Conservation (phyloP, 2,888 invertebrate genomes). For the Amaurobius ferox region DNA sequence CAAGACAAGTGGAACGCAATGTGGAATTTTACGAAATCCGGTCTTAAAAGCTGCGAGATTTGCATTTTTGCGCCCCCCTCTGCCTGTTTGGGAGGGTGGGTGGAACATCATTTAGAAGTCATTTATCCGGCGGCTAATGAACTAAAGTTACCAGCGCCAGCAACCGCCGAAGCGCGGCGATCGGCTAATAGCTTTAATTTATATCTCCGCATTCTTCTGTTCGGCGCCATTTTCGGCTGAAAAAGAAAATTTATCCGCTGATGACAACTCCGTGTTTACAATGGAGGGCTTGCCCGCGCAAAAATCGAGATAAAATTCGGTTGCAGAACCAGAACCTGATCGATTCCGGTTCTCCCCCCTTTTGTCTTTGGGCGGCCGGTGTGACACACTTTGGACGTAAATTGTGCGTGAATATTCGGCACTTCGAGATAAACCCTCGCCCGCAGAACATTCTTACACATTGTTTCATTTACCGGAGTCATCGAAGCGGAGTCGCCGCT, state of each 20-base stretch:
- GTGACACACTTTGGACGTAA: constrained; percentile 63
- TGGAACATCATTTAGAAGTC: constrained; percentile 66
- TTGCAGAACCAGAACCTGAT: constrained; percentile 26
- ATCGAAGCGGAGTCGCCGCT: constrained; percentile 19
- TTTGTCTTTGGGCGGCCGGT: constrained; percentile 54
- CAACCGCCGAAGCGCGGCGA: constrained; percentile 28
- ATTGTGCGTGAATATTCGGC: constrained; percentile 59
- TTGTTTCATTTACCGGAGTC: constrained; percentile 57
- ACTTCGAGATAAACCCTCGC: constrained; percentile 41
- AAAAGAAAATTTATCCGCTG: constrained; percentile 3
- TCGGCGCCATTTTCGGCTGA: constrained; percentile 21
- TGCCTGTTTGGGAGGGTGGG: background rate
- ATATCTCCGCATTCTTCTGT: constrained; percentile 66
- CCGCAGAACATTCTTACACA: constrained; percentile 47
- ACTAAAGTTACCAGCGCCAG: constrained; percentile 28
- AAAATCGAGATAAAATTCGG: constrained; percentile 71
- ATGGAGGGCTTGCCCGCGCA: background rate
- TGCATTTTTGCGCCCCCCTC: constrained; percentile 10
- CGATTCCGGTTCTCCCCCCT: constrained; percentile 30
- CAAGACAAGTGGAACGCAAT: background rate
- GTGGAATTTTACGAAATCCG: constrained; percentile 6
- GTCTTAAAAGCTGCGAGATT: constrained; percentile 5
- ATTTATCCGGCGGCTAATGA: constrained; percentile 70
- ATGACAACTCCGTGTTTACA: constrained; percentile 15
- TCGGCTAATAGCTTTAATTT: constrained; percentile 71